Evolutionary conservation across 2,888 invertebrate genomes (phyloP), one percentile per base, ranked within the genome.

Genomic region (Chloromyia formosa): DNA sequence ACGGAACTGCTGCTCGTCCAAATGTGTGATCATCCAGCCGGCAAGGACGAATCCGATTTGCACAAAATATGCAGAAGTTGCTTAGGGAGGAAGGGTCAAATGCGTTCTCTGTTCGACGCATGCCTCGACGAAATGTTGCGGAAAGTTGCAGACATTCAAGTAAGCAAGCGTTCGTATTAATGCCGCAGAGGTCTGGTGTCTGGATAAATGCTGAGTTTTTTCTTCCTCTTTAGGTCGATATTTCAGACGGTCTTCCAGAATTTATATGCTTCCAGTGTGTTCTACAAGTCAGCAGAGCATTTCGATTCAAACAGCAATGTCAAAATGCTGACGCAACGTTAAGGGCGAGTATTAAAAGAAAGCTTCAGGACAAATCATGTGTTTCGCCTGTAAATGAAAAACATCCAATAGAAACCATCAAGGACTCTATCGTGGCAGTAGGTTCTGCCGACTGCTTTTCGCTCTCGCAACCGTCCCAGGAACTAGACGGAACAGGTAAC

Each of bases 231-330:
- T 77, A 87, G 87, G 84, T 87, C 10, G 78, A 82, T 72, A 81
- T 84, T 81, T 84, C 83, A 61, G 87, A 88, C 82, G 87, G 87
- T 20, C 81, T 87, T 69, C 87, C 87, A 16, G 82, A 84, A 77
- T 81, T 85, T 12, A 84, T 88, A 82, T 88, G 87, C 77, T 85
- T 87, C n/a, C 87, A 87, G 78, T 88, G 87, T 79, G 85, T 87
- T 42, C 78, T 87, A 9, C 87, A 87, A 79, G 86, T 87, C 75
- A 87, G 87, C 78, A 81, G 87, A 75, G 86, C 87, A 1, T 87
- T 87, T 78, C 86, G 87, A 23, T 87, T 88, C 78, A 87, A 86
- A 79, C 85, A 87, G 78, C 83, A 85, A 78, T 87, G 87, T 78
- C 86, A 86, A 81, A 85, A 84, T 78, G 86, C 87, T 0, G 86